These are phyloP conservation scores for Erebia aethiops DNA, from an alignment of 2,888 invertebrate species.

Conservation along the genomic window DNA sequence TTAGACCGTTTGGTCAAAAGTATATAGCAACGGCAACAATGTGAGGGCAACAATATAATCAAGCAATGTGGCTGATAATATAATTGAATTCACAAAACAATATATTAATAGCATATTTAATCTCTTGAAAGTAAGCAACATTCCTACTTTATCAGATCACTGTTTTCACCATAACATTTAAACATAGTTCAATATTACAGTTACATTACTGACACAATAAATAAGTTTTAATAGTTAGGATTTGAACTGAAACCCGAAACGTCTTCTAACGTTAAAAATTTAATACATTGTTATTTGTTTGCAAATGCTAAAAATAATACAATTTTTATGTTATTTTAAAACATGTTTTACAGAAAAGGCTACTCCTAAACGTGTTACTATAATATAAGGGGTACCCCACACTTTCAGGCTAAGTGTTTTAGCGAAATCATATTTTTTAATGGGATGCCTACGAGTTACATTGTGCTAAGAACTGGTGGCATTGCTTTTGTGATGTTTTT, in stretches of 20 bases:
- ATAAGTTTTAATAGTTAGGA: background rate
- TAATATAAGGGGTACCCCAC: constrained; percentile 29
- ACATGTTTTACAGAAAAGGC: background rate
- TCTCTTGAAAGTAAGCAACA: background rate
- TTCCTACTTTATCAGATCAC: background rate
- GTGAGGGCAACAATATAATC: too few relatives aligned
- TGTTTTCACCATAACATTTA: too few relatives aligned
- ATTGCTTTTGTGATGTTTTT: constrained; percentile 22
- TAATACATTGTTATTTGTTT: too few relatives aligned
- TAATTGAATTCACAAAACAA: too few relatives aligned
- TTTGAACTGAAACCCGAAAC: background rate
- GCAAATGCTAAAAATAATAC: too few relatives aligned
- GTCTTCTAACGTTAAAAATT: background rate
- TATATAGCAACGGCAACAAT: background rate
- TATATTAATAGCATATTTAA: too few relatives aligned
- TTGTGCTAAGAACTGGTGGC: constrained; percentile 23
- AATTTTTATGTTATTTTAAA: background rate
- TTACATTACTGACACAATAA: background rate
- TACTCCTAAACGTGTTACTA: background rate
- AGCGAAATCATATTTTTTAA: constrained; percentile 65
- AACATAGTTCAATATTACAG: too few relatives aligned
- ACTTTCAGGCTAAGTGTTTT: constrained; percentile 50
- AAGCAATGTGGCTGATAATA: too few relatives aligned
- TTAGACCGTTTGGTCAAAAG: background rate
- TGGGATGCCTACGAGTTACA: constrained; percentile 47